These are phyloP conservation scores for Lithobates pipiens DNA, from an alignment of 2,797 vertebrate genomes.

Conservation along the genomic window DNA sequence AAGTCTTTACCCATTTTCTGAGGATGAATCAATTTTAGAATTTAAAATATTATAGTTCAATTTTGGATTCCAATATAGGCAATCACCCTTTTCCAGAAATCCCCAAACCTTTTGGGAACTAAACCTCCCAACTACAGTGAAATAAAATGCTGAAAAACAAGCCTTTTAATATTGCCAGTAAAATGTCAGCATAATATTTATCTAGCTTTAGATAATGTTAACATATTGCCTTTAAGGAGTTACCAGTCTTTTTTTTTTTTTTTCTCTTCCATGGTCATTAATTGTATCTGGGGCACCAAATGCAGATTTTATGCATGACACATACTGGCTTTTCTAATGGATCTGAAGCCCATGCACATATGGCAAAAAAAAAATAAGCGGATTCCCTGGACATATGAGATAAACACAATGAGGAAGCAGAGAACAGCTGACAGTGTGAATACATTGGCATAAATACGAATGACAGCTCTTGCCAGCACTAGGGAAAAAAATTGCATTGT, in stretches of 20 bases:
- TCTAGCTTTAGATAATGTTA: neutral
- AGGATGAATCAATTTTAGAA: too few relatives aligned
- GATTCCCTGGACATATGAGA: slow-evolving; percentile 38
- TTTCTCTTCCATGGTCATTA: neutral
- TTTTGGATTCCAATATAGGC: too few relatives aligned
- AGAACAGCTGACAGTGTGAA: slow-evolving; percentile 43
- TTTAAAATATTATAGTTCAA: too few relatives aligned
- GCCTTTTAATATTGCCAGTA: too few relatives aligned
- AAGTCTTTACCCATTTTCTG: too few relatives aligned
- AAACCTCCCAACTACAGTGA: too few relatives aligned
- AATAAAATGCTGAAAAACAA: too few relatives aligned
- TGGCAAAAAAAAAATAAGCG: slow-evolving; percentile 35
- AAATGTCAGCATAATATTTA: too few relatives aligned
- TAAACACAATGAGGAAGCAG: slow-evolving; percentile 46
- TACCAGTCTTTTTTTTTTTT: slow-evolving; percentile 7
- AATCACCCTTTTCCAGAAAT: too few relatives aligned
- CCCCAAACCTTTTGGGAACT: too few relatives aligned
- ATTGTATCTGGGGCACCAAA: slow-evolving; percentile 5
- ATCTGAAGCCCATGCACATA: slow-evolving; percentile 36
- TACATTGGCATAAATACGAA: slow-evolving; percentile 45
- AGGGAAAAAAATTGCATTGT: slow-evolving; percentile 33
- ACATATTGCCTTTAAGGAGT: neutral
- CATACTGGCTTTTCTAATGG: slow-evolving; percentile 25
- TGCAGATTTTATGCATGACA: slow-evolving; percentile 34
- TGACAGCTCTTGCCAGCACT: slow-evolving; percentile 43